A percentile compares a stretch with the other conserved stretches of the same genome.
Conservation (phyloP, 2,888 invertebrate species). For the Hemistola chrysoprasaria region DNA sequence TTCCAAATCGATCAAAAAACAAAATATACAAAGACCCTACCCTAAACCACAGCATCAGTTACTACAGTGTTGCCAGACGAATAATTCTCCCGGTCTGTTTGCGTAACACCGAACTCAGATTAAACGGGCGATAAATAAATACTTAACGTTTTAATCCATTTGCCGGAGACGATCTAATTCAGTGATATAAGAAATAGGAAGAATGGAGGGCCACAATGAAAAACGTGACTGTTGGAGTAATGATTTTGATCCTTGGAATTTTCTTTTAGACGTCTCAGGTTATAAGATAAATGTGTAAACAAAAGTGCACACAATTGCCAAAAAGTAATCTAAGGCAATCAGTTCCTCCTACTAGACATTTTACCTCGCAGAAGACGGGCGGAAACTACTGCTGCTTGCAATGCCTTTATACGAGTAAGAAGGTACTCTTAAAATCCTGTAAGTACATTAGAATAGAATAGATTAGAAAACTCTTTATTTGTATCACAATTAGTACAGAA, state of each 20-base stretch:
- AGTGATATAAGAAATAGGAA: slow-evolving; percentile 56
- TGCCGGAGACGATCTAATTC: slow-evolving; percentile 64
- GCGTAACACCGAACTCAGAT: slow-evolving; percentile 67
- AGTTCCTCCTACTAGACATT: too few relatives aligned
- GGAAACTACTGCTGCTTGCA: too few relatives aligned
- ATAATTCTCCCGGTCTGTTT: slow-evolving; percentile 72
- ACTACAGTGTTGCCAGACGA: slow-evolving; percentile 55
- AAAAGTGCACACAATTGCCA: too few relatives aligned
- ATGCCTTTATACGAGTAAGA: too few relatives aligned
- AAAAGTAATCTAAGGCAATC: too few relatives aligned
- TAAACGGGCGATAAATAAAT: slow-evolving; percentile 73
- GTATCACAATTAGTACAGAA: too few relatives aligned
- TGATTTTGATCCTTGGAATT: slow-evolving; percentile 40
- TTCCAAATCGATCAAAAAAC: slow-evolving; percentile 25
- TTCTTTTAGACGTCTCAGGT: too few relatives aligned
- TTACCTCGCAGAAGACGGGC: too few relatives aligned
- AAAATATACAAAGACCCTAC: slow-evolving; percentile 20
- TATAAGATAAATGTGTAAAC: too few relatives aligned
- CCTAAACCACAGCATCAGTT: slow-evolving; percentile 13
- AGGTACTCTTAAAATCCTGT: too few relatives aligned
- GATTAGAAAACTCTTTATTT: too few relatives aligned
- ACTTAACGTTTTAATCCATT: slow-evolving; percentile 75
- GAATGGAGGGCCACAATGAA: slow-evolving; percentile 49
- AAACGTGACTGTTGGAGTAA: neutral
- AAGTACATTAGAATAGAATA: too few relatives aligned